A percentile compares a stretch with the other conserved stretches of the same genome.
Evolutionary conservation across 2,888 invertebrate genomes (phyloP).

Genomic region (Microctonus hyperodae): DNA sequence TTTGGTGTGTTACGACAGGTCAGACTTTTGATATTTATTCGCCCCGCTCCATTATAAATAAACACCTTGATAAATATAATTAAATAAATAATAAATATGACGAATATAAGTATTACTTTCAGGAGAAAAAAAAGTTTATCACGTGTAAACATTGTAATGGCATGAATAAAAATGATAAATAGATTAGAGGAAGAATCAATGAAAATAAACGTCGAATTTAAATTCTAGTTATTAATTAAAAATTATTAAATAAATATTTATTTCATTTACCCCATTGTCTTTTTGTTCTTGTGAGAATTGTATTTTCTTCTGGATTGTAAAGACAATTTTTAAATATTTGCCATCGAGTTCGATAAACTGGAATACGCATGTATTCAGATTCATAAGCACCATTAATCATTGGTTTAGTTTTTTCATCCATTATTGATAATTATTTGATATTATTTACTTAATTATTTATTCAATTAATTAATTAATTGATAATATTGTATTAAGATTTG

Average conservation of each 20-base stretch:
- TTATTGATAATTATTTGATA: slow-evolving; percentile 33
- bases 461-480: slow-evolving; percentile 39
- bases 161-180: too few species aligned
- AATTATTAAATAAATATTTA: not conserved
- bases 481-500: too few species aligned
- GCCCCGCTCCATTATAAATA: not conserved
- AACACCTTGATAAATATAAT: not conserved
- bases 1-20: not conserved
- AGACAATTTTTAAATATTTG: slow-evolving; percentile 54
- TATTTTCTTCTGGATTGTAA: slow-evolving; percentile 69
- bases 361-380: slow-evolving; percentile 50
- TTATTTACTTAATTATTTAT: slow-evolving; percentile 27
- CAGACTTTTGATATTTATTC: not conserved
- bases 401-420: slow-evolving; percentile 42
- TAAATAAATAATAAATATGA: too few species aligned
- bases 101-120: too few species aligned
- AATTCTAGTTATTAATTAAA: too few species aligned
- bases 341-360: slow-evolving; percentile 51
- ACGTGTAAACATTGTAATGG: too few species aligned
- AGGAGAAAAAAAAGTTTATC: too few species aligned
- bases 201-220: too few species aligned
- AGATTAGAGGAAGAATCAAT: too few species aligned
- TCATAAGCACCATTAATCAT: slow-evolving; percentile 41
- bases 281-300: slow-evolving; percentile 70
- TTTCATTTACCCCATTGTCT: slow-evolving; percentile 71